phyloP scores from a whole-genome alignment of 2,888 invertebrate genomes.

The Chydorus sphaericus region DNA sequence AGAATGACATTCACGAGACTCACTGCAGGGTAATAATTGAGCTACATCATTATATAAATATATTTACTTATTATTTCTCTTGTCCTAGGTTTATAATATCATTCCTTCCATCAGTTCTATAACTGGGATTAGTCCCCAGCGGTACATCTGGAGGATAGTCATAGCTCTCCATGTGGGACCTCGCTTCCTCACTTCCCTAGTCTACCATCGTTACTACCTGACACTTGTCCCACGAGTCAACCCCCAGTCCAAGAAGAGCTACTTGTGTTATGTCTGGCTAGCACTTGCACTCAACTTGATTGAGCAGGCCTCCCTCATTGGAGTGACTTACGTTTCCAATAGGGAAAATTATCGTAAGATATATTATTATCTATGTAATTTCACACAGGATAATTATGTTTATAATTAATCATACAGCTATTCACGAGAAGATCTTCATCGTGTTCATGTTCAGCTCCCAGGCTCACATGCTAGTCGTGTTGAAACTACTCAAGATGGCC shows the following conservation, averaged over 20 bases:
- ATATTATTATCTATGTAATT: conserved; percentile 13
- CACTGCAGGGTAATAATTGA: conserved; percentile 68
- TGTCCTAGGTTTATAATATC: conserved; percentile 71
- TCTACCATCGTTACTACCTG: conserved; percentile 69
- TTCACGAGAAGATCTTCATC: conserved; percentile 82
- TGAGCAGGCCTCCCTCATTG: conserved; percentile 72
- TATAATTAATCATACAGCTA: conserved; percentile 41
- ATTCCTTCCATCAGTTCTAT: conserved; percentile 92
- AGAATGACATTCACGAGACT: conserved; percentile 86
- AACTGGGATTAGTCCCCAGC: conserved; percentile 81
- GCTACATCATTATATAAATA: not conserved
- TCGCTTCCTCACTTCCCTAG: conserved; percentile 69
- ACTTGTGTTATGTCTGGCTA: conserved; percentile 35
- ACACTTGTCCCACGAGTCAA: conserved; percentile 45
- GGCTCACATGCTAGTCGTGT: conserved; percentile 62
- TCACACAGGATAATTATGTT: not conserved
- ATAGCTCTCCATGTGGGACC: conserved; percentile 85
- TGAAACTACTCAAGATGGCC: conserved; percentile 37
- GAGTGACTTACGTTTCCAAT: conserved; percentile 85
- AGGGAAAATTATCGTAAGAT: conserved; percentile 87
- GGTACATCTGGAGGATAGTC: conserved; percentile 82
- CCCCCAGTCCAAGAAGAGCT: conserved; percentile 25
- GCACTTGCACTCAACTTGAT: conserved; percentile 69
- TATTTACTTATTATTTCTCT: conserved; percentile 16
- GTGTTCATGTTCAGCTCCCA: conserved; percentile 73